These are phyloP conservation scores for Cylindroiulus punctatus DNA, from an alignment of 2,888 invertebrate genomes.

Conservation along the genomic window DNA sequence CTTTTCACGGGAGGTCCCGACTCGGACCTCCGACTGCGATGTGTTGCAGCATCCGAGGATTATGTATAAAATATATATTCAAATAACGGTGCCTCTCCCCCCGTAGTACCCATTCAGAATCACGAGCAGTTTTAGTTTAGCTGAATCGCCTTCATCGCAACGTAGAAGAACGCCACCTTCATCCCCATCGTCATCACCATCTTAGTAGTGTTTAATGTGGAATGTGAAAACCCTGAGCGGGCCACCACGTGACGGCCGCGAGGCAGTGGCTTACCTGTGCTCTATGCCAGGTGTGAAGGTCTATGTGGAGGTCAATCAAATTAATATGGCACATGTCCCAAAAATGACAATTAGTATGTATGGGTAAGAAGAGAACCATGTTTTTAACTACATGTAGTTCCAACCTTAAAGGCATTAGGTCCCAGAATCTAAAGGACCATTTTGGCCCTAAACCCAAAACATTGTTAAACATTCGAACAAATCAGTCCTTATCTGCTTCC, in stretches of 20 bases:
- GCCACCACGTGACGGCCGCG: not conserved
- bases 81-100: not conserved
- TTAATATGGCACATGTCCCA: too few species aligned
- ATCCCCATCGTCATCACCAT: not conserved
- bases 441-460: too few species aligned
- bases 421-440: too few species aligned
- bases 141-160: not conserved
- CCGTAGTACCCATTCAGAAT: not conserved
- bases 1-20: not conserved
- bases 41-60: not conserved
- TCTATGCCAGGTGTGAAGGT: too few species aligned
- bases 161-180: not conserved
- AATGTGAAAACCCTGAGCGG: not conserved
- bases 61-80: constrained; percentile 1
- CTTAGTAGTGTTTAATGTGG: not conserved
- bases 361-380: too few species aligned
- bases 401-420: too few species aligned
- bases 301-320: too few species aligned
- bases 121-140: not conserved
- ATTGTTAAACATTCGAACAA: too few species aligned
- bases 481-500: too few species aligned
- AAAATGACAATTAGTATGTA: too few species aligned
- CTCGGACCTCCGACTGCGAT: not conserved
- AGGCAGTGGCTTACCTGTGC: not conserved
- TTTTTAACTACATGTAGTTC: too few species aligned